Conservation (phyloP, 2,888 invertebrate species). For the Chironomus riparius region DNA sequence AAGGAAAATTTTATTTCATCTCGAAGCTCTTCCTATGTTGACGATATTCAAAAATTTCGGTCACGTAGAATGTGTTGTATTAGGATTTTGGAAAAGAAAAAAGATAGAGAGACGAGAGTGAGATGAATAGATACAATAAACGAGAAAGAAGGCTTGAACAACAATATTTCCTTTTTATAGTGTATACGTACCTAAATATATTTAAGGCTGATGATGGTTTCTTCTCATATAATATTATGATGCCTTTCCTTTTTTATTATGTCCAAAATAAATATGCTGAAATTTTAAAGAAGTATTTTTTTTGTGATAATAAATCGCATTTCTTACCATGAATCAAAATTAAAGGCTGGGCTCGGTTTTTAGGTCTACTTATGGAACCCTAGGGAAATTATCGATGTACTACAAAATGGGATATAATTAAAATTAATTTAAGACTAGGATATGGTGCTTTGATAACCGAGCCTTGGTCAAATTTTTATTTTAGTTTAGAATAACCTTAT, state of each 20-base stretch:
- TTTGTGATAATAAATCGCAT: neutral
- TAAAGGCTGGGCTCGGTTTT: no score
- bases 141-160: neutral
- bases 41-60: neutral
- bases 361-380: no score
- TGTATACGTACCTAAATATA: conserved; percentile 7
- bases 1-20: no score
- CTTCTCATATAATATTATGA: neutral
- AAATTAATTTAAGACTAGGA: no score
- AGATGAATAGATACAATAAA: no score
- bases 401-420: no score
- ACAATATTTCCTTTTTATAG: conserved; percentile 16
- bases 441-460: no score
- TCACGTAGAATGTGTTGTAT: neutral
- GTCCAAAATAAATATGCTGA: neutral
- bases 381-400: no score
- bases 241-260: conserved; percentile 12
- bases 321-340: no score
- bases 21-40: neutral
- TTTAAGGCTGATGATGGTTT: conserved; percentile 25
- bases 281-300: neutral
- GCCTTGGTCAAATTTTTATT: no score
- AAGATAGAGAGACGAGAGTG: neutral
- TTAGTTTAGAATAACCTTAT: no score
- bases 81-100: neutral